These are phyloP conservation scores for Fistularia commersonii DNA, from an alignment of 2,797 vertebrate species.

Conservation along the genomic window DNA sequence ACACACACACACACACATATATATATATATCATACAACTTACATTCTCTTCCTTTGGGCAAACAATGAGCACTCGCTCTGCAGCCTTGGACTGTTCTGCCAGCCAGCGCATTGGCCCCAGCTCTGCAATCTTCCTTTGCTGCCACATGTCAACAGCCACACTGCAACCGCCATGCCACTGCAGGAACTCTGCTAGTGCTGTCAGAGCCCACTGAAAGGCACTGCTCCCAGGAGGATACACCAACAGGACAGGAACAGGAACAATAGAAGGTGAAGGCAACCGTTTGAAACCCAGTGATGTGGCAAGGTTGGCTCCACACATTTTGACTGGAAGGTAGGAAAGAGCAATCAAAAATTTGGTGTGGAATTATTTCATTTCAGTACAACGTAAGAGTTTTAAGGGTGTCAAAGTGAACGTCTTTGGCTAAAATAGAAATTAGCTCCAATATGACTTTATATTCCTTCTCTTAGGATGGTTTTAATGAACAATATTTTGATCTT, in stretches of 20 bases:
- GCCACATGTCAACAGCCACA: conserved; percentile 78
- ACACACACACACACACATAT: too few species aligned
- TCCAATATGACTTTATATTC: too few species aligned
- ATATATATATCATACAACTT: background rate
- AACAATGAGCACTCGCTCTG: conserved; percentile 75
- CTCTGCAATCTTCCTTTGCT: conserved; percentile 75
- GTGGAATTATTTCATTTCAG: too few species aligned
- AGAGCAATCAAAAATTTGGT: background rate
- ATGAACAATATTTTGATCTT: too few species aligned
- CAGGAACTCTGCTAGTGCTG: conserved; percentile 77
- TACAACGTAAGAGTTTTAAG: too few species aligned
- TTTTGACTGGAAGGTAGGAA: conserved; percentile 34
- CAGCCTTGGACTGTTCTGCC: conserved; percentile 59
- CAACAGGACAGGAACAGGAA: conserved; percentile 63
- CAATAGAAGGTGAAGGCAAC: background rate
- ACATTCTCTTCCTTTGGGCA: conserved; percentile 33
- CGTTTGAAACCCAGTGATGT: conserved; percentile 4
- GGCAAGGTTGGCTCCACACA: background rate
- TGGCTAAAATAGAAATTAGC: too few species aligned
- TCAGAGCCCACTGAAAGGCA: conserved; percentile 73
- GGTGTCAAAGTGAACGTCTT: too few species aligned
- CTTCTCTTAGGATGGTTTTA: too few species aligned
- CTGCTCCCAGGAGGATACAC: conserved; percentile 72
- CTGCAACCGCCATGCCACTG: conserved; percentile 61
- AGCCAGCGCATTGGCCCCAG: conserved; percentile 80